Evolutionary conservation across 2,113 vertebrate species (phyloP).

Genomic region (Silurus glanis): DNA sequence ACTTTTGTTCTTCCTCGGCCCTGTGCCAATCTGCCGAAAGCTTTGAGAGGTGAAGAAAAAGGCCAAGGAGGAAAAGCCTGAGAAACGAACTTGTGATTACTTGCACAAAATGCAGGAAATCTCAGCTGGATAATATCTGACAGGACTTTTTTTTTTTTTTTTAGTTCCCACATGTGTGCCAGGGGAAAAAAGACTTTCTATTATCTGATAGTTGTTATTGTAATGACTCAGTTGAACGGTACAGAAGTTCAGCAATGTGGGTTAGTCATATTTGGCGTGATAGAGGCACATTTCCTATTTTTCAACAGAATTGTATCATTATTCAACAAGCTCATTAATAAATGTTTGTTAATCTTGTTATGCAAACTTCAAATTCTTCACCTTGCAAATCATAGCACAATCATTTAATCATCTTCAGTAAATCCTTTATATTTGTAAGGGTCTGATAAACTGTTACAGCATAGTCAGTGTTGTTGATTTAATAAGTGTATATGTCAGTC

Average conservation of each 20-base stretch:
- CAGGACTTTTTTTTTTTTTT: background rate
- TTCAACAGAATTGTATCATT: slow-evolving; percentile 11
- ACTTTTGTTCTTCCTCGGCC: background rate
- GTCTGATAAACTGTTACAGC: background rate
- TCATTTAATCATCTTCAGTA: background rate
- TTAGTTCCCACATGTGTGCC: slow-evolving; percentile 1
- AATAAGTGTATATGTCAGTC: background rate
- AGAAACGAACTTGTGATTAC: slow-evolving; percentile 30
- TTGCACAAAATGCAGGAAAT: slow-evolving; percentile 40
- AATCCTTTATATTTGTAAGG: background rate
- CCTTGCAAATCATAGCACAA: background rate
- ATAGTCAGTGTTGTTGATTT: background rate
- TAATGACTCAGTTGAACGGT: background rate
- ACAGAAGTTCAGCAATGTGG: background rate
- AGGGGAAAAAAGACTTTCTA: background rate
- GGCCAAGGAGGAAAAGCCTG: background rate
- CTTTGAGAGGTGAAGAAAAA: slow-evolving; percentile 8
- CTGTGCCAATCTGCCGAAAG: background rate
- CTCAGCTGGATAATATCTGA: background rate
- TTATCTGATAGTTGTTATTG: background rate
- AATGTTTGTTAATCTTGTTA: background rate
- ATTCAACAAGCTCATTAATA: background rate
- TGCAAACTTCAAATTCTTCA: background rate
- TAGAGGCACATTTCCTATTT: background rate
- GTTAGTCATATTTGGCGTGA: slow-evolving; percentile 9